These are phyloP conservation scores for Patella vulgata DNA, from an alignment of 1,140 invertebrate species.

Conservation along the genomic window DNA sequence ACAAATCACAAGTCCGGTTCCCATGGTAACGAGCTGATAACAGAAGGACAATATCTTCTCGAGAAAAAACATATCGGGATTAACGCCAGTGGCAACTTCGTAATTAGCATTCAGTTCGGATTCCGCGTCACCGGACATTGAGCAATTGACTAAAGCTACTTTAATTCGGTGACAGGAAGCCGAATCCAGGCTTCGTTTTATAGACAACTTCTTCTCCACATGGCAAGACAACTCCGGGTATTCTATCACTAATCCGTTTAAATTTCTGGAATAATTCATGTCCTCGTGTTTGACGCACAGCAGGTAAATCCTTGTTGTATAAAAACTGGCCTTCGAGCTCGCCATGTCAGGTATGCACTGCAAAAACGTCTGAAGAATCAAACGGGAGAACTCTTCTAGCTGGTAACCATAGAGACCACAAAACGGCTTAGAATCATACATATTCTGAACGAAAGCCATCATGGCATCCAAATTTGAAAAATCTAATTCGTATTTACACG, in stretches of 20 bases:
- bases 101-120: constrained; percentile 28
- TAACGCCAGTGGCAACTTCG: constrained; percentile 18
- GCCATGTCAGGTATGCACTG: constrained; percentile 23
- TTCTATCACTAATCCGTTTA: constrained; percentile 32
- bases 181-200: neutral
- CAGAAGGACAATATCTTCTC: constrained; percentile 24
- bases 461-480: constrained; percentile 32
- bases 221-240: constrained; percentile 28
- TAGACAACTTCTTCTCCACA: constrained; percentile 7
- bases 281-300: constrained; percentile 15
- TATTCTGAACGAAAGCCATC: constrained; percentile 28
- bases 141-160: constrained; percentile 36
- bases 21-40: constrained; percentile 18
- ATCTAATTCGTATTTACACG: constrained; percentile 18
- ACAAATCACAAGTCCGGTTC: constrained; percentile 42
- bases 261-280: constrained; percentile 13
- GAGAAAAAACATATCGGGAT: constrained; percentile 17
- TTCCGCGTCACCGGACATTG: constrained; percentile 46
- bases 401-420: constrained; percentile 16
- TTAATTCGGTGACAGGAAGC: constrained; percentile 9
- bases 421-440: constrained; percentile 30
- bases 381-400: constrained; percentile 18
- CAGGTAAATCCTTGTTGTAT: constrained; percentile 29
- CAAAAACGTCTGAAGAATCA: constrained; percentile 40
- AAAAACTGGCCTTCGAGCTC: neutral